A percentile compares a stretch with the other conserved stretches of the same genome.
phyloP scores from a whole-genome alignment of 2,888 invertebrate species.

The Pegoplata infirma region DNA sequence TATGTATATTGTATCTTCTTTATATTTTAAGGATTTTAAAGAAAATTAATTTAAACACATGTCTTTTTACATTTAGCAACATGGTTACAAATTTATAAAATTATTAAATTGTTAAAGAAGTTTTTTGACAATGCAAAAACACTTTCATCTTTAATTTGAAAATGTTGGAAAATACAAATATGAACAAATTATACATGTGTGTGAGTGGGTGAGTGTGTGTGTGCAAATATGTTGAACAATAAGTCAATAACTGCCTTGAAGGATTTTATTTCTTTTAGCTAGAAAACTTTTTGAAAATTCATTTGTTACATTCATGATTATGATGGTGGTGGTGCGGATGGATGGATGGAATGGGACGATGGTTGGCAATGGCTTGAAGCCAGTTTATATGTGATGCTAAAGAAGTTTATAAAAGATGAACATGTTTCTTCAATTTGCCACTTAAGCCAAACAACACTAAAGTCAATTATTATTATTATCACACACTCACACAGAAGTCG shows the following conservation, averaged over 20 bases:
- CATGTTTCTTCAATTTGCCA: constrained; percentile 78
- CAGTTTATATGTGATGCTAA: too few relatives aligned
- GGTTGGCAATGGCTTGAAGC: too few relatives aligned
- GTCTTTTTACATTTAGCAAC: constrained; percentile 32
- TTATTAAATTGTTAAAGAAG: neutral
- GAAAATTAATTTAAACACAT: constrained; percentile 45
- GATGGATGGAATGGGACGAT: neutral
- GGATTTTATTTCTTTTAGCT: constrained; percentile 51
- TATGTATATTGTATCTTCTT: constrained; percentile 47
- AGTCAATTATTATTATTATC: constrained; percentile 74
- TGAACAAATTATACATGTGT: constrained; percentile 6
- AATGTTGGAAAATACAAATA: constrained; percentile 12
- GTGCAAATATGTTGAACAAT: constrained; percentile 48
- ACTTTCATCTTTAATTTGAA: constrained; percentile 58
- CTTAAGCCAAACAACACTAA: constrained; percentile 74
- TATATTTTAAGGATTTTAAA: constrained; percentile 27
- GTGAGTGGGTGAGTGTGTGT: neutral
- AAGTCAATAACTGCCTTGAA: constrained; percentile 60
- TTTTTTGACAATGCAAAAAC: constrained; percentile 44
- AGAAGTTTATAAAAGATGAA: constrained; percentile 67
- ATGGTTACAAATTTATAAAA: neutral
- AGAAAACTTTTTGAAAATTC: constrained; percentile 64
- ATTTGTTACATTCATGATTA: constrained; percentile 14
- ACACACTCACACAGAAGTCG: too few relatives aligned
- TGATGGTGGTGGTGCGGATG: constrained; percentile 4